Conservation (phyloP, 2,113 vertebrate species). For the Leuciscus idus region DNA sequence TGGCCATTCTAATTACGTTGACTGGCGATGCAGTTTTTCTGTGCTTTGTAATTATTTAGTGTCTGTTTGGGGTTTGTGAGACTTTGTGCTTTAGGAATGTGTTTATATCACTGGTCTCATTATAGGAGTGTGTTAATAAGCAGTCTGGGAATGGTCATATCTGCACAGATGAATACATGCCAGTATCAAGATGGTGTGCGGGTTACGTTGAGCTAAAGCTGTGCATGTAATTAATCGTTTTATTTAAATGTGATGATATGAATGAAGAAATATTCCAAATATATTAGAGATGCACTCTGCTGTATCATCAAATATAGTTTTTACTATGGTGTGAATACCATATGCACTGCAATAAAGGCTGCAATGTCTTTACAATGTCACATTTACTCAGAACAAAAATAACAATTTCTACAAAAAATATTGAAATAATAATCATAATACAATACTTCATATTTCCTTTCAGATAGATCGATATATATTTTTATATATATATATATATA, state of each 20-base stretch:
- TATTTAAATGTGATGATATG: slow-evolving; percentile 38
- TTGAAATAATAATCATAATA: slow-evolving; percentile 57
- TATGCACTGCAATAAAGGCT: slow-evolving; percentile 61
- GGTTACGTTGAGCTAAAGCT: slow-evolving; percentile 43
- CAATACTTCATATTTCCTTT: slow-evolving; percentile 52
- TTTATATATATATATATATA: neutral
- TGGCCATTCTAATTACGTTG: neutral
- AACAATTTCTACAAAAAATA: slow-evolving; percentile 67
- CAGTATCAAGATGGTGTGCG: slow-evolving; percentile 46
- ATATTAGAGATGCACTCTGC: slow-evolving; percentile 27
- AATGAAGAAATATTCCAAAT: slow-evolving; percentile 53
- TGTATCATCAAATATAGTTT: slow-evolving; percentile 44
- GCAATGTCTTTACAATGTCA: slow-evolving; percentile 58
- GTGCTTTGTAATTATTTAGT: neutral
- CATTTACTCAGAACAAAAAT: slow-evolving; percentile 63
- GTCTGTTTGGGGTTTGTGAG: neutral
- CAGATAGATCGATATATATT: slow-evolving; percentile 53
- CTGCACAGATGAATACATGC: slow-evolving; percentile 50
- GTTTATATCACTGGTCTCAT: neutral
- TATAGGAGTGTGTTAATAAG: slow-evolving; percentile 11
- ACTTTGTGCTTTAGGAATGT: slow-evolving; percentile 20
- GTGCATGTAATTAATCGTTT: slow-evolving; percentile 33
- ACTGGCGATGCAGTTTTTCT: neutral
- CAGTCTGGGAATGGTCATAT: slow-evolving; percentile 20
- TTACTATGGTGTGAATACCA: slow-evolving; percentile 37